Base-by-base conservation (phyloP, 2,888 invertebrate genomes). In the Papilio demoleus region DNA sequence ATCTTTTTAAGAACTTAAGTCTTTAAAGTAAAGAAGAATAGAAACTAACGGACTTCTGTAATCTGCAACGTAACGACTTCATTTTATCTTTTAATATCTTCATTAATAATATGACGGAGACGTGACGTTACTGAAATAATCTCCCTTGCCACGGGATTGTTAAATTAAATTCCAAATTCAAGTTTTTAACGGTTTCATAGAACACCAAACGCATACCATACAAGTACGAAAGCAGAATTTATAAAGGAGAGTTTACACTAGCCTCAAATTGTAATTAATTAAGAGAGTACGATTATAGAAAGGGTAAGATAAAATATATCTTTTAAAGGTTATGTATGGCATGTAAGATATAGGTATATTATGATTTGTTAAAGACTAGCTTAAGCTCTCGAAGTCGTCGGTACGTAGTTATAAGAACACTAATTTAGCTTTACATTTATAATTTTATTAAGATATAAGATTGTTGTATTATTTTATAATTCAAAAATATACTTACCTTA, bases 141-240 rank as follows among this genome's bases (percentile, higher is more conserved):
- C 79, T 77, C 80, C 76, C 76, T 77, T 75, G 83, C 34, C 17
- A 19, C 82, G 85, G 80, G 85, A 87, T 85, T 79, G 80, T 80
- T 76, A 82, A 86, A 86, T 88, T 86, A 84, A 86, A 86, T 85
- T 84, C 77, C 79, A 75, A 84, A 85, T 87, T 84, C 82, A 81
- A 87, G 85, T 84, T 86, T 80, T 84, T 80, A 84, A 79, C 81
- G 81, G 77, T 81, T 81, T 81, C 78, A 79, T 79, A 79, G 79
- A 79, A 78, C 79, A 77, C 75, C 82, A 78, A 80, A 77, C 77
- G 80, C 81, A 81, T 81, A 80, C 81, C 82, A 74, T 81, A 73
- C 72, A 71, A 69, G 19, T 31, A 56, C 67, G 22, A 53, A 34
- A 45, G n/a, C n/a, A n/a, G 42, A 19, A 62, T 42, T 67, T 27